Conservation (phyloP, 2,113 vertebrate species). For the Alces alces region DNA sequence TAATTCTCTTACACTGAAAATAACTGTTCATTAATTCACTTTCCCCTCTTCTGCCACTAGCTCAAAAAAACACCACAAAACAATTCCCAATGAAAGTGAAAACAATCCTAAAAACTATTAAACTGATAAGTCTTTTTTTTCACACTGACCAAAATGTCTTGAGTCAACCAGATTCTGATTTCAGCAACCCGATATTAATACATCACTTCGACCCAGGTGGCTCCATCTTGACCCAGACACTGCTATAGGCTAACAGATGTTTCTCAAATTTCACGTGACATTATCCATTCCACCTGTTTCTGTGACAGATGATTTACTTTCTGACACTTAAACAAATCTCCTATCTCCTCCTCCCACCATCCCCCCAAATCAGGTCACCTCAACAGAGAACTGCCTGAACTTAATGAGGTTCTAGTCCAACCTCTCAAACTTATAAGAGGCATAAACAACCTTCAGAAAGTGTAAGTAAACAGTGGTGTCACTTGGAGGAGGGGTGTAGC, state of each 20-base stretch:
- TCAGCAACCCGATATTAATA: constrained; percentile 33
- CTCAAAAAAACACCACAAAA: not conserved
- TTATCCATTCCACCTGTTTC: constrained; percentile 65
- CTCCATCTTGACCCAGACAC: constrained; percentile 57
- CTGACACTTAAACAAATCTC: constrained; percentile 54
- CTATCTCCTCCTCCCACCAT: not conserved
- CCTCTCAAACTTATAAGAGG: not conserved
- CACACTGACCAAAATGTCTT: not conserved
- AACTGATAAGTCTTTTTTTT: constrained; percentile 8
- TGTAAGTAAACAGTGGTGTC: not conserved
- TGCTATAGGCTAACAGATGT: constrained; percentile 51
- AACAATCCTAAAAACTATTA: constrained; percentile 34
- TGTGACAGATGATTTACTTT: constrained; percentile 64
- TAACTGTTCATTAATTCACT: not conserved
- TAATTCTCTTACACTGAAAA: not conserved
- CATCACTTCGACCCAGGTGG: constrained; percentile 52
- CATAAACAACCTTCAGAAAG: constrained; percentile 8
- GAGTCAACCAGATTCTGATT: constrained; percentile 45
- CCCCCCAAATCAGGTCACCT: constrained; percentile 30
- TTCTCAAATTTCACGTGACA: constrained; percentile 64
- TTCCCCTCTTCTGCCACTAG: not conserved
- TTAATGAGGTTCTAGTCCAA: constrained; percentile 35
- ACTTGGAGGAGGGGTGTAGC: not conserved
- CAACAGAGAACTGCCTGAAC: not conserved
- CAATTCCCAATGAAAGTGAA: not conserved